Conservation (phyloP, 2,113 vertebrate genomes). For the Hypomesus transpacificus region DNA sequence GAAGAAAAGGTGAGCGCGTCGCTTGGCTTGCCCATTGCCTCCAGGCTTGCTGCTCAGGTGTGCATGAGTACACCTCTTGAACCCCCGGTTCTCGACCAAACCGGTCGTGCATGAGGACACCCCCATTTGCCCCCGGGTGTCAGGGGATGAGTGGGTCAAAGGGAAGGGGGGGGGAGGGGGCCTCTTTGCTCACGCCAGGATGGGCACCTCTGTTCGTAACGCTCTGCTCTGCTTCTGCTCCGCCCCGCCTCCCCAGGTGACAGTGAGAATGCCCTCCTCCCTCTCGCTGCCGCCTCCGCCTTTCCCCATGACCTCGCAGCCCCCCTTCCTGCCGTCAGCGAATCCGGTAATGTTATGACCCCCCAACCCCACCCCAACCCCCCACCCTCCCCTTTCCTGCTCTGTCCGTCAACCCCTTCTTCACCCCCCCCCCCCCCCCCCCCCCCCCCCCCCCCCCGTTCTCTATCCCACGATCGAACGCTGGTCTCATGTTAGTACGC, state of each 20-base stretch:
- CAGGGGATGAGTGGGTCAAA: neutral
- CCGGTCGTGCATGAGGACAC: conserved; percentile 28
- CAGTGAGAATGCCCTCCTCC: conserved; percentile 74
- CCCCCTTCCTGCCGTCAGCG: conserved; percentile 75
- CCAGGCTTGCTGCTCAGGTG: conserved; percentile 45
- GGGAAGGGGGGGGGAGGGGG: no score
- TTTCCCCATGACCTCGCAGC: conserved; percentile 75
- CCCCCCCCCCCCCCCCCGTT: conserved; percentile 23
- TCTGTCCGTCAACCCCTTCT: conserved; percentile 34
- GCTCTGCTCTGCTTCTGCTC: conserved; percentile 61
- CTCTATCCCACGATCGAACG: neutral
- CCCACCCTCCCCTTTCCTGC: conserved; percentile 28
- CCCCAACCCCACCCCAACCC: conserved; percentile 20
- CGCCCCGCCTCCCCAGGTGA: conserved; percentile 71
- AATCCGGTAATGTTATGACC: conserved; percentile 75
- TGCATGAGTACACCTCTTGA: conserved; percentile 39
- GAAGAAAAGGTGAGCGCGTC: conserved; percentile 10
- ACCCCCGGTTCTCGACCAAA: conserved; percentile 33
- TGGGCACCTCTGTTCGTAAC: conserved; percentile 47
- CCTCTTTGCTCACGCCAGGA: neutral
- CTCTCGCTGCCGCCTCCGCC: conserved; percentile 73
- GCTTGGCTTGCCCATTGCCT: conserved; percentile 30
- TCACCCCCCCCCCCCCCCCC: conserved; percentile 12
- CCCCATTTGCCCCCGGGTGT: conserved; percentile 21
- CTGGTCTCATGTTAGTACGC: no score